Evolutionary conservation across 2,113 vertebrate species (phyloP).

Genomic region (Anseranas semipalmata): DNA sequence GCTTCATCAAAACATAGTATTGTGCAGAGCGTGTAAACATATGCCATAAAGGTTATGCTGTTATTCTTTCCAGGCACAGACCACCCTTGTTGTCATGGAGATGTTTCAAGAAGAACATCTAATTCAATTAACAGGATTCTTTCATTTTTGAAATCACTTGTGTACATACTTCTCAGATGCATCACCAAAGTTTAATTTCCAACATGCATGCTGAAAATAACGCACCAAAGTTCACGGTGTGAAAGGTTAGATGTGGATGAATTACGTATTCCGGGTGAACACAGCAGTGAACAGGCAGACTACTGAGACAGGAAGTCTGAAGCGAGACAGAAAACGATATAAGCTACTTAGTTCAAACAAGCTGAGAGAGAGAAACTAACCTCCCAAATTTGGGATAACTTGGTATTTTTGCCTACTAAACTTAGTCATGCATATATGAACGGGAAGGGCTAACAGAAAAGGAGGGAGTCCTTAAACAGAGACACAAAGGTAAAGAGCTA

Average conservation of each 20-base stretch:
- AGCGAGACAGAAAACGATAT: neutral
- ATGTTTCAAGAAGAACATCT: slow-evolving; percentile 4
- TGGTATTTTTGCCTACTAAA: neutral
- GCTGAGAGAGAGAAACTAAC: neutral
- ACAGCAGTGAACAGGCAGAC: neutral
- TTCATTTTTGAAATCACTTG: neutral
- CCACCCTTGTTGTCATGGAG: neutral
- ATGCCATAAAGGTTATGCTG: neutral
- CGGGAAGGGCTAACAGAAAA: neutral
- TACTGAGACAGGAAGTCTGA: neutral
- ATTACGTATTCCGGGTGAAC: neutral
- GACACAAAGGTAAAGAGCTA: neutral
- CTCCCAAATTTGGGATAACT: neutral
- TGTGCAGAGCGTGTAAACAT: slow-evolving; percentile 33
- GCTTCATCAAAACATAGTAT: neutral
- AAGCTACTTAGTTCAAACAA: neutral
- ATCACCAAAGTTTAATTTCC: neutral
- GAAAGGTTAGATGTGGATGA: neutral
- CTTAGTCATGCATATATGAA: neutral
- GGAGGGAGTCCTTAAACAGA: neutral
- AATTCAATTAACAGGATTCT: slow-evolving; percentile 2
- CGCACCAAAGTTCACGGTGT: neutral
- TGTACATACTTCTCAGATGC: neutral
- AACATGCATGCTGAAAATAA: neutral
- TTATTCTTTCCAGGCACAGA: neutral